Evolutionary conservation across 2,113 vertebrate species (phyloP).

Genomic region (Nyctibius bracteatus): DNA sequence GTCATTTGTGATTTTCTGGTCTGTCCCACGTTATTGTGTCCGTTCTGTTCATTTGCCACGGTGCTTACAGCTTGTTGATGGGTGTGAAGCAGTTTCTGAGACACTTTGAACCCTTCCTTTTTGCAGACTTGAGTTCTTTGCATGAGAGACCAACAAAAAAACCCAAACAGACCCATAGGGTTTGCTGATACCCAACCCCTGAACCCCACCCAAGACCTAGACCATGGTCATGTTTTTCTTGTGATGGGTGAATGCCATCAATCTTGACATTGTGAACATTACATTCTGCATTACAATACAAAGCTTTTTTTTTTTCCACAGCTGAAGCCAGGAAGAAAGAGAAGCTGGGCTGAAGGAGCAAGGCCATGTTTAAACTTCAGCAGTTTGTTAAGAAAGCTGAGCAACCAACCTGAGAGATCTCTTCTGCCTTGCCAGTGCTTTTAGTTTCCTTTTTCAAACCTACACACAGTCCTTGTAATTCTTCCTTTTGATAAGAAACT

Average conservation of each 20-base stretch:
- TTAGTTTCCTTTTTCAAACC: neutral
- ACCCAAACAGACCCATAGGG: neutral
- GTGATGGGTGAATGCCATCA: neutral
- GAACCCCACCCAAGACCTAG: neutral
- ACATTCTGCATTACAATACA: neutral
- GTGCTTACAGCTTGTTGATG: neutral
- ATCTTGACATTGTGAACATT: neutral
- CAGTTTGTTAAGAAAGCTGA: neutral
- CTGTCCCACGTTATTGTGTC: neutral
- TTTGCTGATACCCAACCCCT: neutral
- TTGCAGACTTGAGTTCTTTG: neutral
- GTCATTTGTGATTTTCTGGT: neutral
- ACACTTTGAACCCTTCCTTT: neutral
- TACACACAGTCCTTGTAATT: neutral
- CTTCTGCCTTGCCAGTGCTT: neutral
- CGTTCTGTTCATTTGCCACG: neutral
- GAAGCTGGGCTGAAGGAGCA: neutral
- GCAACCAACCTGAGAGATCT: neutral
- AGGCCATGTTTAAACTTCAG: neutral
- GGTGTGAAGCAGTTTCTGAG: neutral
- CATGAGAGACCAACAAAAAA: neutral
- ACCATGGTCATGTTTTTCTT: neutral
- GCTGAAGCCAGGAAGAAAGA: neutral
- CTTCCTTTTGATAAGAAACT: neutral
- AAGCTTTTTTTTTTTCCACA: slow-evolving; percentile 8